Evolutionary conservation across 2,797 vertebrate species (phyloP), one percentile per base, ranked within the genome.

Genomic region (Sebastes melanostomus): DNA sequence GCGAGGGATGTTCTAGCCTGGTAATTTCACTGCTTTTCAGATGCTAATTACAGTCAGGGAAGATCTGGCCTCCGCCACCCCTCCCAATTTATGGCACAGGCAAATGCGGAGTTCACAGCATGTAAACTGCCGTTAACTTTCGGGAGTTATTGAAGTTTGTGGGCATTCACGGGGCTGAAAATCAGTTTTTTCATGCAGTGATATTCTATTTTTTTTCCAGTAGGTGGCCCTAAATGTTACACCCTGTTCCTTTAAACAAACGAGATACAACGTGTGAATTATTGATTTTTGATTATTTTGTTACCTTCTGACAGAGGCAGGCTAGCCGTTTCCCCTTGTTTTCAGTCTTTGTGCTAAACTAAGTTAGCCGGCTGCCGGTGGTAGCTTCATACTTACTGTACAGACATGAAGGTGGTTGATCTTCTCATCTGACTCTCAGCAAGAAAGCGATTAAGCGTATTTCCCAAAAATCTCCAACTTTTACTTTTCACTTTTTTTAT

Each of bases 331-430:
- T 50, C n/a, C 46, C 38, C 36, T 10, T 24, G 36, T 34, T 46
- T 25, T 14, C 38, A 32, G 27, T 12, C 30, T 11, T 11, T 61
- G 29, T 36, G 75, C 66, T 68, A 24, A 77, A 4, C 16, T 76
- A 61, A 68, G 66, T 62, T 62, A 62, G 58, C 58, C 8, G 0
- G 30, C 42, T n/a, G 58, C 42, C 54, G 66, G 18, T 52, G 29
- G 66, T 34, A 13, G 36, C 34, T 46, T 66, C 54, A 59, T 76
- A 67, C 66, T 68, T 60, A 76, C 74, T 59, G 55, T 50, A 25
- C 6, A 13, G n/a, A 67, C 63, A 66, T 18, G 54, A 46, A n/a
- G 63, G 14, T 3, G 54, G 14, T 58, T 6, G 42, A 24, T 67
- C 54, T 25, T 20, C 63, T 20, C 54, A 58, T 42, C 24, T 34